These are phyloP conservation scores for Chesias legatella DNA, from an alignment of 2,888 invertebrate species.

Conservation along the genomic window DNA sequence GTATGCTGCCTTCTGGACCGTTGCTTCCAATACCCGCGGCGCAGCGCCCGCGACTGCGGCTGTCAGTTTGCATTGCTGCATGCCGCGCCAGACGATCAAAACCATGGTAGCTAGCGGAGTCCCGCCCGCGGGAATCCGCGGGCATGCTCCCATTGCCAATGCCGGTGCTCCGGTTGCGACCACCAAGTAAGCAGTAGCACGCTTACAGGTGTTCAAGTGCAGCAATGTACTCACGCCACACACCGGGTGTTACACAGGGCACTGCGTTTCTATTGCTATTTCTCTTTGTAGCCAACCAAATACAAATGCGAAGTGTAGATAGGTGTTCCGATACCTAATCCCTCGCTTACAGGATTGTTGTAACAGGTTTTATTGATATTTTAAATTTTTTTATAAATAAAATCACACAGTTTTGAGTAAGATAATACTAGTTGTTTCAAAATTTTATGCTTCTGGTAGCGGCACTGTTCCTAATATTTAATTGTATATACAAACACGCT, in stretches of 20 bases:
- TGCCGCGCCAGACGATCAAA: slow-evolving; percentile 85
- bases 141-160: slow-evolving; percentile 74
- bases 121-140: slow-evolving; percentile 71
- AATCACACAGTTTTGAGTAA: too few species aligned
- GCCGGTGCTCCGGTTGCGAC: slow-evolving; percentile 72
- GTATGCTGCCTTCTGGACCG: slow-evolving; percentile 93
- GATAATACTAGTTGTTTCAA: too few species aligned
- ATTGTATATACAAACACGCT: too few species aligned
- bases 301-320: too few species aligned
- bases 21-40: slow-evolving; percentile 92
- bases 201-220: slow-evolving; percentile 57
- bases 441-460: too few species aligned
- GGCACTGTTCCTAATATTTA: too few species aligned
- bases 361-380: too few species aligned
- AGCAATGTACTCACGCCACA: slow-evolving; percentile 40
- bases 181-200: slow-evolving; percentile 76
- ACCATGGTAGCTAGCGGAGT: slow-evolving; percentile 80
- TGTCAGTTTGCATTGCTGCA: slow-evolving; percentile 94
- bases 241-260: slow-evolving; percentile 32
- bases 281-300: neutral
- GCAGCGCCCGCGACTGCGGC: slow-evolving; percentile 91
- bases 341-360: too few species aligned
- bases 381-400: too few species aligned
- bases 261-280: slow-evolving; percentile 4
- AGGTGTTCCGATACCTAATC: too few species aligned